A percentile compares a stretch with the other conserved stretches of the same genome.
Evolutionary conservation across 2,888 invertebrate genomes (phyloP).

Genomic region (Spilarctia lutea): DNA sequence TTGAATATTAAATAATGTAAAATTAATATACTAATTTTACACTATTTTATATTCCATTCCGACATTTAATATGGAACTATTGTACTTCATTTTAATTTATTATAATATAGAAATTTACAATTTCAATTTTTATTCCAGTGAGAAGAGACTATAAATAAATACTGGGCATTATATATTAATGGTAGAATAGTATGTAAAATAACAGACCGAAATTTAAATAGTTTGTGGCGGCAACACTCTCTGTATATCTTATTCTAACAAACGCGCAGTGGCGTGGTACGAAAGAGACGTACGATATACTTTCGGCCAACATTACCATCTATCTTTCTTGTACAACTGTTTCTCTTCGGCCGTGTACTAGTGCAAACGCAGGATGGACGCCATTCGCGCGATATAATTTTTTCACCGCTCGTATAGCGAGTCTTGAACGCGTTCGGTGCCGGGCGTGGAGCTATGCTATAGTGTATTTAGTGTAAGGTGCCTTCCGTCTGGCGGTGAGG

Average conservation of each 20-base stretch:
- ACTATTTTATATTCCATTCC: neutral
- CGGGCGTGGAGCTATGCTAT: slow-evolving; percentile 74
- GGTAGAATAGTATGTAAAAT: neutral
- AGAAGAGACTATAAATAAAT: too few species aligned
- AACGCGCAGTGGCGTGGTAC: slow-evolving; percentile 51
- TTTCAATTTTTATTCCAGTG: neutral
- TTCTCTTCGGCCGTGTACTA: slow-evolving; percentile 85
- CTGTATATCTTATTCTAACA: slow-evolving; percentile 73
- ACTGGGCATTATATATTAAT: neutral
- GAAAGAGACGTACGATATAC: slow-evolving; percentile 74
- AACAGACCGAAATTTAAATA: neutral
- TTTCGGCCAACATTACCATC: slow-evolving; percentile 85
- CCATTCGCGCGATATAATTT: slow-evolving; percentile 84
- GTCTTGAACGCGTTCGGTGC: slow-evolving; percentile 65
- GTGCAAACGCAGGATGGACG: slow-evolving; percentile 86
- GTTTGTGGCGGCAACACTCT: neutral
- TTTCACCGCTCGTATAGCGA: slow-evolving; percentile 73
- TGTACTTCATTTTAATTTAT: too few species aligned
- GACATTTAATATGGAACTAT: neutral
- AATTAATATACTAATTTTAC: neutral
- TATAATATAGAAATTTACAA: too few species aligned
- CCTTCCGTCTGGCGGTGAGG: slow-evolving; percentile 66
- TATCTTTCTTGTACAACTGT: slow-evolving; percentile 87
- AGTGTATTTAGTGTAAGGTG: slow-evolving; percentile 70
- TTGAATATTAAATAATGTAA: too few species aligned